phyloP scores from a whole-genome alignment of 2,113 vertebrate species.

The Saimiri boliviensis region DNA sequence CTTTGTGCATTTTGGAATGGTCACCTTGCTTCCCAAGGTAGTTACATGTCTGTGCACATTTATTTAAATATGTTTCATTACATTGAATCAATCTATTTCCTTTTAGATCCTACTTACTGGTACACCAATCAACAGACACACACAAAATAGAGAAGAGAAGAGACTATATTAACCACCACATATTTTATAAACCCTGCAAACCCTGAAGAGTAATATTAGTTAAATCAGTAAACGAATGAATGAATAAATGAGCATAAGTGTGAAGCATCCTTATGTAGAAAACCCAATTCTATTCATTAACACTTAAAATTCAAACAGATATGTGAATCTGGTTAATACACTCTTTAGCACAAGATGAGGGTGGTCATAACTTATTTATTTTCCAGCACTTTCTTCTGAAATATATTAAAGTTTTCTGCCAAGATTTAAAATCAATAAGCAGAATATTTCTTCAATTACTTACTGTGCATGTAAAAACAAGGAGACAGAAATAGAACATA shows the following conservation, averaged over 20 bases:
- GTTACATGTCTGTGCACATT: not conserved
- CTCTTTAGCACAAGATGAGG: not conserved
- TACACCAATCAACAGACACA: not conserved
- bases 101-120: not conserved
- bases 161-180: not conserved
- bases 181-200: not conserved
- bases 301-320: not conserved
- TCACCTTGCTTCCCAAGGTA: not conserved
- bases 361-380: constrained; percentile 47
- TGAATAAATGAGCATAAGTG: not conserved
- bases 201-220: not conserved
- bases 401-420: not conserved
- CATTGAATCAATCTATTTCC: not conserved
- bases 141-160: not conserved
- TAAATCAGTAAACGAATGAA: not conserved
- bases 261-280: not conserved
- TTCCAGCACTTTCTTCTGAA: constrained; percentile 43
- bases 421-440: constrained; percentile 33
- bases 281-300: not conserved
- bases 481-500: constrained; percentile 26
- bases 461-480: constrained; percentile 3
- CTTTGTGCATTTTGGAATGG: not conserved
- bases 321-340: constrained; percentile 3
- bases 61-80: not conserved
- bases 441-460: constrained; percentile 46